A percentile compares a stretch with the other conserved stretches of the same genome.
Evolutionary conservation across 2,888 invertebrate species (phyloP).

Genomic region (Nowickia ferox): DNA sequence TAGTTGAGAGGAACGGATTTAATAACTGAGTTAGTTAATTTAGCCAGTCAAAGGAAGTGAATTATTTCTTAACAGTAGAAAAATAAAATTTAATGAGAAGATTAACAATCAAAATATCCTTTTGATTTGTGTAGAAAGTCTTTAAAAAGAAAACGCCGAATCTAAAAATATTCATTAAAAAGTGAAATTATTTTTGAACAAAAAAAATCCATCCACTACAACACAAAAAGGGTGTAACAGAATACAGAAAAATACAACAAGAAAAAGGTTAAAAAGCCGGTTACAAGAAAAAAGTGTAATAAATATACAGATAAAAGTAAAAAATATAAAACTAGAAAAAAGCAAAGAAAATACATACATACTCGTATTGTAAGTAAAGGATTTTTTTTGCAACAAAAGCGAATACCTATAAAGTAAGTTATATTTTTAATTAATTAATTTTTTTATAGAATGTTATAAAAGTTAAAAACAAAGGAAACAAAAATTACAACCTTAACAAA

Average conservation of each 20-base stretch:
- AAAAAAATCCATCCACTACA: conserved; percentile 37
- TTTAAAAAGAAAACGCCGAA: conserved; percentile 10
- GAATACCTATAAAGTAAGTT: conserved; percentile 45
- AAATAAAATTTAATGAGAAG: conserved; percentile 10
- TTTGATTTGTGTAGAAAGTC: conserved; percentile 14
- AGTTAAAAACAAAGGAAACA: background rate
- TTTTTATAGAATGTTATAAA: background rate
- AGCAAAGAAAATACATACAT: conserved; percentile 34
- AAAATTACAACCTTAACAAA: background rate
- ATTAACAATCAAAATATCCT: conserved; percentile 39
- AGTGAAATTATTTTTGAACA: conserved; percentile 54
- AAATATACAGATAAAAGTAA: conserved; percentile 54
- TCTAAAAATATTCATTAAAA: conserved; percentile 52
- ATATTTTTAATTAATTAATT: background rate
- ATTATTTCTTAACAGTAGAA: conserved; percentile 15
- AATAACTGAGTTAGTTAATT: conserved; percentile 21
- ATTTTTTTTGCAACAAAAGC: conserved; percentile 36
- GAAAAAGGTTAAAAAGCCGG: conserved; percentile 64
- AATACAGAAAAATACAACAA: conserved; percentile 64
- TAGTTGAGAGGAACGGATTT: conserved; percentile 50
- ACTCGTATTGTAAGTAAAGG: conserved; percentile 50
- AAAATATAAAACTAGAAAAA: conserved; percentile 34
- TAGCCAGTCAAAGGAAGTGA: conserved; percentile 46
- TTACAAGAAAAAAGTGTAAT: conserved; percentile 53
- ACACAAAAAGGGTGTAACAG: conserved; percentile 69